phyloP scores from a whole-genome alignment of 1,140 invertebrate species.

The Venturia canescens region DNA sequence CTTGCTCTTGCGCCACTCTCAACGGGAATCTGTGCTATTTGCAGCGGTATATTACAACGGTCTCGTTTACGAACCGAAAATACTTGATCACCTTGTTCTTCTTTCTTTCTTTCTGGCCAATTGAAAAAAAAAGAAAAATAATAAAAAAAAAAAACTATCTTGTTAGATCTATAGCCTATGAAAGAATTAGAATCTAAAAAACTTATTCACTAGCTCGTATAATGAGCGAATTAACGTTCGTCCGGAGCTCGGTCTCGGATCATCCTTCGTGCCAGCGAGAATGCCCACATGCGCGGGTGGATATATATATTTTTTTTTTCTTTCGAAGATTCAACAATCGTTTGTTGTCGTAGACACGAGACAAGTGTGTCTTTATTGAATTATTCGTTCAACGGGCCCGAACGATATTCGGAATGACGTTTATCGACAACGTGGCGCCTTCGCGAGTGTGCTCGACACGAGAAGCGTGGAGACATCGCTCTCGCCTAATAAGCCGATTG shows the following conservation, averaged over 20 bases:
- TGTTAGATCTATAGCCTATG: not conserved
- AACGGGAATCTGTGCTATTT: slow-evolving; percentile 23
- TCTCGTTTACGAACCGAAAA: slow-evolving; percentile 21
- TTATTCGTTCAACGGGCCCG: not conserved
- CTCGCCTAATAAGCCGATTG: slow-evolving; percentile 7
- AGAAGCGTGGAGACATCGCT: not conserved
- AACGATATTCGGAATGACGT: not conserved
- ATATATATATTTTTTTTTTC: not conserved
- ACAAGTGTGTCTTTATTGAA: slow-evolving; percentile 20
- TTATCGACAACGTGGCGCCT: not conserved
- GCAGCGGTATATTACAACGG: slow-evolving; percentile 11
- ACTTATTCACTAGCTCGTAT: not conserved
- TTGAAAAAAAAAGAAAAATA: slow-evolving; percentile 1
- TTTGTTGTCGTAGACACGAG: not conserved
- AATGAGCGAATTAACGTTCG: not conserved
- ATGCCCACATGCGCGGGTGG: not conserved
- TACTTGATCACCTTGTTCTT: not conserved
- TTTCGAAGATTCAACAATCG: not conserved
- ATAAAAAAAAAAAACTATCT: not conserved
- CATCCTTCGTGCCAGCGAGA: too few relatives aligned
- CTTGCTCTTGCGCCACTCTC: slow-evolving; percentile 15
- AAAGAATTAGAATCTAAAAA: not conserved
- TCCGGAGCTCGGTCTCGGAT: not conserved
- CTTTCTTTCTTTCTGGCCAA: slow-evolving; percentile 13
- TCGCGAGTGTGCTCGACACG: not conserved